These are phyloP conservation scores for Diaperis boleti DNA, from an alignment of 2,888 invertebrate genomes.

Conservation along the genomic window DNA sequence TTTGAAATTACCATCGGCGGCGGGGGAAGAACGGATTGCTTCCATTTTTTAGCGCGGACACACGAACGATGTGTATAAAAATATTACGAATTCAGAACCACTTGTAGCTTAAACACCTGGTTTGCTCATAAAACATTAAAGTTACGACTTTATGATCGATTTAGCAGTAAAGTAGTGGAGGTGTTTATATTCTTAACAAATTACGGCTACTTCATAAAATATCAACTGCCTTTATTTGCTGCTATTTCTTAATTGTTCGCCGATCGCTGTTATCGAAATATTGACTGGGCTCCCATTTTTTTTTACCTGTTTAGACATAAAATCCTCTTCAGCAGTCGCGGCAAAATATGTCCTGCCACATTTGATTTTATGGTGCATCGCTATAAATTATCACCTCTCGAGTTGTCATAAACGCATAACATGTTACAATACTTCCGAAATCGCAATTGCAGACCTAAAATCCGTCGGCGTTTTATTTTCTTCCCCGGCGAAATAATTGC, in stretches of 20 bases:
- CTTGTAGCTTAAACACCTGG: constrained; percentile 62
- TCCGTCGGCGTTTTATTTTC: too few relatives aligned
- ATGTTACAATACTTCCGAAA: too few relatives aligned
- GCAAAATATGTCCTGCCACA: too few relatives aligned
- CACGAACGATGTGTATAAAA: constrained; percentile 32
- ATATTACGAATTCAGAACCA: constrained; percentile 59
- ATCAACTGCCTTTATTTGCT: constrained; percentile 39
- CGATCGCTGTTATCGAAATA: background rate
- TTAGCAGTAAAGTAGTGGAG: constrained; percentile 63
- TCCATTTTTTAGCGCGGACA: background rate
- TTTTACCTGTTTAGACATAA: constrained; percentile 13
- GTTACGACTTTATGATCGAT: constrained; percentile 65
- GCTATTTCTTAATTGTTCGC: constrained; percentile 20
- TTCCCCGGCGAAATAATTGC: too few relatives aligned
- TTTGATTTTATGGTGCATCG: too few relatives aligned
- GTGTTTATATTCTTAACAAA: constrained; percentile 66
- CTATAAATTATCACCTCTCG: too few relatives aligned
- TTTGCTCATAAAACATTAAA: constrained; percentile 63
- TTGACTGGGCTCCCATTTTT: constrained; percentile 8
- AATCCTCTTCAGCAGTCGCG: too few relatives aligned
- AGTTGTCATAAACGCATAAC: too few relatives aligned
- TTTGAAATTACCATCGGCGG: too few relatives aligned
- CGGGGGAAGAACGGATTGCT: too few relatives aligned
- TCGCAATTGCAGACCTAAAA: too few relatives aligned
- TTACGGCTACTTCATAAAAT: constrained; percentile 59